Base-by-base conservation (phyloP, 92 coral and sea anemone species). In the Virgularia gustaviana region DNA sequence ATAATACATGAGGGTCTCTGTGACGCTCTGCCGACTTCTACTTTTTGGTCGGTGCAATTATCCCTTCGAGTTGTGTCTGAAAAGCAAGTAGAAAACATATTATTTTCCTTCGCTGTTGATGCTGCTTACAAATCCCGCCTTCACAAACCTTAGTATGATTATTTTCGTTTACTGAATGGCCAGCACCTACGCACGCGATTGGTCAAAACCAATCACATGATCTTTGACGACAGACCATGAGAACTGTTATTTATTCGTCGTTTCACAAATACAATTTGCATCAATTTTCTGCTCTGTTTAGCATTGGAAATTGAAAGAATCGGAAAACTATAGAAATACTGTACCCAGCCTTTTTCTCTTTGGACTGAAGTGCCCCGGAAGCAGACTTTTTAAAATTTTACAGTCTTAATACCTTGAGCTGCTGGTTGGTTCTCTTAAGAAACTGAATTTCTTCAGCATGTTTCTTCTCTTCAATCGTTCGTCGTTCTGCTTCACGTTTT, bases 381-480 rank as follows among this genome's bases (percentile, higher is more conserved):
- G n/a, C n/a, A n/a, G n/a, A n/a, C 45, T 39, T 39, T 39, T 39
- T 39, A 39, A 39, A 39, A 39, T 39, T 39, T 7, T 7, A 7
- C 45, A 15, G 45, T 15, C 9, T 8, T 39, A 39, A 10, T 67
- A 92, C 98, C 98, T 92, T 92, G 39, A 92, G 86, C 61, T 92
- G 98, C 66, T 92, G 98, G 79, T 92, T 92, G 45, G 96, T 92
- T 54, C 96, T 83, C 76, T 92, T 92, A 9, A 92, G 71, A 75
- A 92, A 92, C 87, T 89, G 96, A 49, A 92, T 89, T 76, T 92
- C 98, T 71, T 92, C 98, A 3, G 96, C 83, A 73, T 92, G 98
- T 72, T 92, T 92, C 83, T 92, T 92, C 65, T 92, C 98, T 73
- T 92, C 98, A 15, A 89, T 90, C 29, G 98, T 89, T 16, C 98